phyloP scores from a whole-genome alignment of 2,888 invertebrate genomes.

The Coecobrya sp. region DNA sequence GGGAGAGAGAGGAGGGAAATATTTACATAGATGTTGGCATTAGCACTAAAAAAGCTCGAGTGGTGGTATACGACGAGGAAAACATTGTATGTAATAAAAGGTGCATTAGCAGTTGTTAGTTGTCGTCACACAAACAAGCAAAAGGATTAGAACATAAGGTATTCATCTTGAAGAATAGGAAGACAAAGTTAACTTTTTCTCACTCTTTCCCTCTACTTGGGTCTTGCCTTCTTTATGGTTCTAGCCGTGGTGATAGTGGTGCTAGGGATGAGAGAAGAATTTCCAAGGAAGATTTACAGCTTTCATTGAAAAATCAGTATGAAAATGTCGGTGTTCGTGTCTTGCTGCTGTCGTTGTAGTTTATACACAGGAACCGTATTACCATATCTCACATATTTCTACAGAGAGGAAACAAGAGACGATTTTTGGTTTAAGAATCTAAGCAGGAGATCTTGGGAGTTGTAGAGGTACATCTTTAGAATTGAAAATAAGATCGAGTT shows the following conservation, averaged over 20 bases:
- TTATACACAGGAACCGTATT: neutral
- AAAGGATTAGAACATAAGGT: conserved; percentile 76
- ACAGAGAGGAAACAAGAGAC: conserved; percentile 12
- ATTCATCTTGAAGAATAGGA: conserved; percentile 69
- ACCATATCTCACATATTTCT: conserved; percentile 14
- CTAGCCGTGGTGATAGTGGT: conserved; percentile 13
- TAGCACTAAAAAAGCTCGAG: neutral
- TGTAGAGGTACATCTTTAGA: conserved; percentile 33
- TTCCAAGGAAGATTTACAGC: conserved; percentile 80
- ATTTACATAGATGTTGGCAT: conserved; percentile 24
- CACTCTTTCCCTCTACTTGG: conserved; percentile 38
- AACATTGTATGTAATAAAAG: conserved; percentile 79
- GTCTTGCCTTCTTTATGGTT: conserved; percentile 6
- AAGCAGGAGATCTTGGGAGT: neutral
- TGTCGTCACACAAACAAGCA: conserved; percentile 78
- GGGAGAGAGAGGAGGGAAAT: neutral
- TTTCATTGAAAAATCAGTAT: conserved; percentile 81
- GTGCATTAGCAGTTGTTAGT: conserved; percentile 81
- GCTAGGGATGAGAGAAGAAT: conserved; percentile 73
- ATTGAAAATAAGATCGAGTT: conserved; percentile 60
- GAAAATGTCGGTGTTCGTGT: conserved; percentile 78
- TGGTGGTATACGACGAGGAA: conserved; percentile 53
- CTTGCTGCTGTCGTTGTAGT: conserved; percentile 64
- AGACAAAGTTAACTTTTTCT: conserved; percentile 69
- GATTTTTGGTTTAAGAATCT: neutral